phyloP scores from a whole-genome alignment of 1,140 invertebrate genomes.

The Conopomorpha cramerella region DNA sequence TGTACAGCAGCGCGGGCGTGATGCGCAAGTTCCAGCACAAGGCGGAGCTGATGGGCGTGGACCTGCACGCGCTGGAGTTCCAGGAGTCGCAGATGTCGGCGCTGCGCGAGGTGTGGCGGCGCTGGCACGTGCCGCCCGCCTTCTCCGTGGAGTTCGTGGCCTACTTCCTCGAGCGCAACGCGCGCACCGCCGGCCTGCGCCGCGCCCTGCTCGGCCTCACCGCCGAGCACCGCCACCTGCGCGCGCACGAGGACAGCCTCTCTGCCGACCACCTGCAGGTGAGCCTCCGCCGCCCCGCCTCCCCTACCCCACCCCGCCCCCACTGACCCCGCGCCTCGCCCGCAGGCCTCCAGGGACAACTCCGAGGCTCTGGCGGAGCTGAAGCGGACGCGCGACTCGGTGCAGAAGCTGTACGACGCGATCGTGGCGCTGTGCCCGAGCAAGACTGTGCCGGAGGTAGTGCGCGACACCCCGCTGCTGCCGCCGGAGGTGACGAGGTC shows the following conservation, averaged over 20 bases:
- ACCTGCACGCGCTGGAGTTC: constrained; percentile 76
- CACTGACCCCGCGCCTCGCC: constrained; percentile 16
- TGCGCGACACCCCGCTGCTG: constrained; percentile 36
- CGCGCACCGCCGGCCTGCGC: constrained; percentile 78
- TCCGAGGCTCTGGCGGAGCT: constrained; percentile 42
- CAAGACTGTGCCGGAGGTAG: constrained; percentile 57
- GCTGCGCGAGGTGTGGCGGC: constrained; percentile 83
- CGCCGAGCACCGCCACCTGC: constrained; percentile 73
- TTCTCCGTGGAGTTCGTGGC: constrained; percentile 93
- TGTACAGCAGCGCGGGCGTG: constrained; percentile 89
- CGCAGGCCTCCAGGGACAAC: constrained; percentile 64
- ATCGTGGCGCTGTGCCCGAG: constrained; percentile 63
- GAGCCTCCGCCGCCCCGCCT: too few relatives aligned
- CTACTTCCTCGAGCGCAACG: constrained; percentile 88
- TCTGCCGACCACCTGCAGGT: constrained; percentile 80
- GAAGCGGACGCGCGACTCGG: constrained; percentile 48
- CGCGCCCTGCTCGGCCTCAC: constrained; percentile 75
- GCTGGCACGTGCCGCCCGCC: constrained; percentile 92
- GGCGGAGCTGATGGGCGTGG: constrained; percentile 89
- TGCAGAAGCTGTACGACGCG: constrained; percentile 65
- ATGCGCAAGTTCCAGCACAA: constrained; percentile 83
- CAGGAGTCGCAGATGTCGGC: constrained; percentile 78
- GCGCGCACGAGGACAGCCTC: constrained; percentile 71
- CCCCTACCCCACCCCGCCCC: too few relatives aligned
- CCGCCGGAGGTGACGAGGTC: constrained; percentile 28